phyloP scores from a whole-genome alignment of 2,113 vertebrate genomes.

The Syngnathoides biaculeatus region DNA sequence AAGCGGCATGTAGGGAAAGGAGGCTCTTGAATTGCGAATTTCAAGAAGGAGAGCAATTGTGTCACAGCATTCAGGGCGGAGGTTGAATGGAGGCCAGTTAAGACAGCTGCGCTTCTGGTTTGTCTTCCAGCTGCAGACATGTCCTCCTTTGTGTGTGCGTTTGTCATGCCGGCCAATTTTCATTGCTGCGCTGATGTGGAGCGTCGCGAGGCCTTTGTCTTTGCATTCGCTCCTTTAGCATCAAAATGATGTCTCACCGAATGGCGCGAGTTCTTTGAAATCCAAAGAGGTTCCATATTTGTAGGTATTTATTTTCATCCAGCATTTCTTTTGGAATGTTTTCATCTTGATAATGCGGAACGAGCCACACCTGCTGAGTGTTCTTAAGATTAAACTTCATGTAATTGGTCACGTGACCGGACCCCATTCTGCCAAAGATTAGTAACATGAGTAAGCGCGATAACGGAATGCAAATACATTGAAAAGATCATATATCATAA shows the following conservation, averaged over 20 bases:
- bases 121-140: constrained; percentile 49
- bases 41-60: constrained; percentile 20
- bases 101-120: constrained; percentile 39
- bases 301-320: constrained; percentile 3
- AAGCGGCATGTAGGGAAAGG: constrained; percentile 19
- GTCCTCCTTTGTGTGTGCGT: constrained; percentile 14
- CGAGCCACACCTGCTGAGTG: too few relatives aligned
- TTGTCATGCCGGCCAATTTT: constrained; percentile 37
- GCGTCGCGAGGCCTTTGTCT: constrained; percentile 64
- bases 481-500: too few relatives aligned
- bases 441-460: too few relatives aligned
- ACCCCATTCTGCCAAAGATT: too few relatives aligned
- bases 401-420: too few relatives aligned
- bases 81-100: constrained; percentile 37
- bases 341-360: background rate
- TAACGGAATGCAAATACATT: too few relatives aligned
- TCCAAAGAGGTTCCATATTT: constrained; percentile 20
- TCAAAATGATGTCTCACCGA: constrained; percentile 7
- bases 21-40: constrained; percentile 34
- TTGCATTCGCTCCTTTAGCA: constrained; percentile 31
- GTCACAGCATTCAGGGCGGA: constrained; percentile 28
- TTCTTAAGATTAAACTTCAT: too few relatives aligned
- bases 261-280: constrained; percentile 15
- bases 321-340: background rate
- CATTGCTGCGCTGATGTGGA: constrained; percentile 63